phyloP scores from a whole-genome alignment of 2,888 invertebrate species.

The Rhagonycha fulva region DNA sequence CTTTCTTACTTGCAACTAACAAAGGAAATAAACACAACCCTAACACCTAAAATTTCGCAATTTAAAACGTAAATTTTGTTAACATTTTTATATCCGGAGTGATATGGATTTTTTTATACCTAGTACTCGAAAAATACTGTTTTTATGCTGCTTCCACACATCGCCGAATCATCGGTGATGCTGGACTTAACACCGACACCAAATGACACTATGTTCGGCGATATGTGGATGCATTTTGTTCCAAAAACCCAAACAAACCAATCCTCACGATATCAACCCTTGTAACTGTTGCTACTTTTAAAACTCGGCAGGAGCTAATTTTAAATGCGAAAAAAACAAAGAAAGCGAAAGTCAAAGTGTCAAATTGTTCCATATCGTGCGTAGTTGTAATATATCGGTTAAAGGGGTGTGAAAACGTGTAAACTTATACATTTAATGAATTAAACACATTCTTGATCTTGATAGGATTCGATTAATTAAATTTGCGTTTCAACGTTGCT shows the following conservation, averaged over 20 bases:
- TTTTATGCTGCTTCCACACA: neutral
- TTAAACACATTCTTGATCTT: conserved; percentile 15
- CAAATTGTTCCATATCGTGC: conserved; percentile 30
- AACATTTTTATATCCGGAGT: neutral
- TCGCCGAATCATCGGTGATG: too few relatives aligned
- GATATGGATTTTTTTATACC: neutral
- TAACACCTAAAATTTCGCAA: neutral
- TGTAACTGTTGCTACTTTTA: neutral
- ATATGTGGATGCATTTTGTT: neutral
- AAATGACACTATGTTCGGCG: too few relatives aligned
- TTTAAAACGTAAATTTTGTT: neutral
- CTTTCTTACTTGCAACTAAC: neutral
- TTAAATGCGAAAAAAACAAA: conserved; percentile 1
- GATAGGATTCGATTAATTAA: conserved; percentile 12
- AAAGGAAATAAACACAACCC: neutral
- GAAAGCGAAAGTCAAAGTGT: conserved; percentile 8
- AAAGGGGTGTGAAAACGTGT: conserved; percentile 13
- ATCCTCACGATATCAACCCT: neutral
- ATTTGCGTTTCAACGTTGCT: conserved; percentile 1
- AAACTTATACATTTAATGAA: conserved; percentile 13
- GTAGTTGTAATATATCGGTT: conserved; percentile 21
- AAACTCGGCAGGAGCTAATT: neutral
- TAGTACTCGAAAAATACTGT: neutral
- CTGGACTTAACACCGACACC: too few relatives aligned
- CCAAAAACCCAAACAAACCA: neutral